These are phyloP conservation scores for Clarias pachynema DNA, from an alignment of 2,797 vertebrate genomes.

Conservation along the genomic window DNA sequence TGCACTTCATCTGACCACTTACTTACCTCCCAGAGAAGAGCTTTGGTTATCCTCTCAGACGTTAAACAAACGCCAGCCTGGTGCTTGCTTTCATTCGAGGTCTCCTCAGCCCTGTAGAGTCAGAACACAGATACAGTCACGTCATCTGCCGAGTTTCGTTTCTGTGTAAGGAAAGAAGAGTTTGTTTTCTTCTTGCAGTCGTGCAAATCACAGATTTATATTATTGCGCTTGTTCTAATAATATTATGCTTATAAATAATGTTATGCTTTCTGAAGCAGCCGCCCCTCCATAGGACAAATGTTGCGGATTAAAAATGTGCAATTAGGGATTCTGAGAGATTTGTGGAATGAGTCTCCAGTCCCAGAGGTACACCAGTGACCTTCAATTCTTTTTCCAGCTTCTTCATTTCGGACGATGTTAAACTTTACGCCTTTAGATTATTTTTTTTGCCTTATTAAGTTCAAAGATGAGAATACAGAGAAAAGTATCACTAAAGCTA, in stretches of 20 bases:
- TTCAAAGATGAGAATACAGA: background rate
- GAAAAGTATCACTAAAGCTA: background rate
- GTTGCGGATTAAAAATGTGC: background rate
- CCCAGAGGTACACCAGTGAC: background rate
- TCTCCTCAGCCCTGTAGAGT: background rate
- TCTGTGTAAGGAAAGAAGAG: background rate
- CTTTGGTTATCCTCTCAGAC: constrained; percentile 22
- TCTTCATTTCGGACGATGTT: too few relatives aligned
- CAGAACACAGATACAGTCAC: background rate
- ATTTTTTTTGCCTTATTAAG: background rate
- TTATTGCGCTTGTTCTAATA: background rate
- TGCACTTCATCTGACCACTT: constrained; percentile 55
- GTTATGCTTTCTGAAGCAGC: background rate
- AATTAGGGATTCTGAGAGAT: background rate
- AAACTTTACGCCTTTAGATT: background rate
- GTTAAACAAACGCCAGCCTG: constrained; percentile 35
- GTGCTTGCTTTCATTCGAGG: background rate
- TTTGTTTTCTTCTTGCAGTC: background rate
- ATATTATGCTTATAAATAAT: too few relatives aligned
- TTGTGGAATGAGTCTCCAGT: background rate
- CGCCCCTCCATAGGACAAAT: background rate
- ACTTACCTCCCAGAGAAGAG: constrained; percentile 34
- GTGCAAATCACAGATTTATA: background rate
- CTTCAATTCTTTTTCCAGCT: too few relatives aligned
- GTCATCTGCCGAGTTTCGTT: background rate